Base-by-base conservation (phyloP, 2,888 invertebrate species). In the Cyclophora punctaria region DNA sequence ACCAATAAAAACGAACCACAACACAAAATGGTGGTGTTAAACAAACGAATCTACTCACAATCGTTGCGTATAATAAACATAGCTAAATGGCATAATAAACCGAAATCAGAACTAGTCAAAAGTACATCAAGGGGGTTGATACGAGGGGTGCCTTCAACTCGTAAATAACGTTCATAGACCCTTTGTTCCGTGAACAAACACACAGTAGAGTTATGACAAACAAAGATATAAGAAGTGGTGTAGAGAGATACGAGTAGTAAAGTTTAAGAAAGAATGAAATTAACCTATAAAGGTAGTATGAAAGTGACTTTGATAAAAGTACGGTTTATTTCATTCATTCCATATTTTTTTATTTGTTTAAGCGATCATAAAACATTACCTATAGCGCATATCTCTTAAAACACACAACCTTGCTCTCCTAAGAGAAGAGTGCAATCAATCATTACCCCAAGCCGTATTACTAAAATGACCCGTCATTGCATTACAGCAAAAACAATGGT, bases 51-150 rank as follows among this genome's bases (percentile, higher is more conserved):
- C 62, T 61, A 64, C 60, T 58, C 54, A 57, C 64, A 69, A 67
- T 70, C 66, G 68, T 75, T 73, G 71, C 66, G 68, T 67, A 69
- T 65, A 71, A 73, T 75, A 74, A 60, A 76, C 70, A 71, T 66
- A 71, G 68, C 71, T 79, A 80, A 83, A 83, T 78, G 74, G 78
- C 62, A 66, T 76, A 79, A 83, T 85, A 84, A 84, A 83, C 78
- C 67, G 77, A 73, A 81, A 85, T 84, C 83, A 82, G 69, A 73
- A 80, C 82, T 78, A 82, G 83, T 83, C 80, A 85, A 86, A 85
- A 80, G 83, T 67, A 75, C 86, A 85, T 85, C 85, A 79, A 82
- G 78, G 75, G 78, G 76, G 73, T 56, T 62, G 67, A 66, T 68
- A 71, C 73, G 77, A 70, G 67, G 57, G 41, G 49, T 59, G 72